Evolutionary conservation across 2,797 vertebrate species (phyloP).

Genomic region (Onychomys leucogaster): DNA sequence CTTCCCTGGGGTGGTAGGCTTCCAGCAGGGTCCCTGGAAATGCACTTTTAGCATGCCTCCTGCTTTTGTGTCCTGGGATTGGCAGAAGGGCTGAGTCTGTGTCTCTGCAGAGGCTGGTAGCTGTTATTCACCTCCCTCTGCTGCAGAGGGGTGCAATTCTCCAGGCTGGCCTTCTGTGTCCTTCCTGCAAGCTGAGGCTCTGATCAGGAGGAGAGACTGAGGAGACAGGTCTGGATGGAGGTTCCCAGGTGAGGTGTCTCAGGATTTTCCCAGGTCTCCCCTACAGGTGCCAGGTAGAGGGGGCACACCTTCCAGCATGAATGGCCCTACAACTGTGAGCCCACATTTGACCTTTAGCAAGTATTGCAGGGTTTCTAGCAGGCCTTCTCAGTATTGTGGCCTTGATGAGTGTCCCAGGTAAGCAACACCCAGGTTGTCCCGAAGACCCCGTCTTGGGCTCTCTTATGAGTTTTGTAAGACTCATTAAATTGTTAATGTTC

Average conservation of each 20-base stretch:
- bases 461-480: neutral
- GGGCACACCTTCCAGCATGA: no score
- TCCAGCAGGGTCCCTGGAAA: neutral
- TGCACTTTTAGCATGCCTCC: neutral
- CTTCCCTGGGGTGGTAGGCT: neutral
- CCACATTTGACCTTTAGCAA: neutral
- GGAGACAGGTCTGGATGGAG: neutral
- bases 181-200: neutral
- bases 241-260: neutral
- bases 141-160: neutral
- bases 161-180: neutral
- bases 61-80: neutral
- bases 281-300: neutral
- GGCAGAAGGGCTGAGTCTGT: neutral
- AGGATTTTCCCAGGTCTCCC: neutral
- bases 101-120: neutral
- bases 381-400: neutral
- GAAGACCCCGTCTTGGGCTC: neutral
- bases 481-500: neutral
- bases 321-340: neutral
- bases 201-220: neutral
- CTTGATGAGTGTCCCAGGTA: neutral
- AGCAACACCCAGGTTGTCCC: neutral
- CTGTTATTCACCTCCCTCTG: neutral
- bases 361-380: neutral